A percentile compares a stretch with the other conserved stretches of the same genome.
phyloP scores from a whole-genome alignment of 2,797 vertebrate species.

The Parauchenoglanis punctatus region DNA sequence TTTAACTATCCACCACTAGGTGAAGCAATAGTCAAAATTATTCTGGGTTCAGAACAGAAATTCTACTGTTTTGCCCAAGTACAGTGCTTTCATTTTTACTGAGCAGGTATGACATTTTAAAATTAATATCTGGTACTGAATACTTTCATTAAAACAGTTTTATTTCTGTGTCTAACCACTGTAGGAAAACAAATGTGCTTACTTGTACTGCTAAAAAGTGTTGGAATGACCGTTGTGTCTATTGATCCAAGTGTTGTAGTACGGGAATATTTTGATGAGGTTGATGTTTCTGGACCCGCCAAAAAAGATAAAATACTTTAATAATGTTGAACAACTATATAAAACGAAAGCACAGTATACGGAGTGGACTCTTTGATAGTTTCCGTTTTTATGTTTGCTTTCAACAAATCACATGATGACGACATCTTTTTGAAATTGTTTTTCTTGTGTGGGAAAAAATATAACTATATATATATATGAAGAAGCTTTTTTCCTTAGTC shows the following conservation, averaged over 20 bases:
- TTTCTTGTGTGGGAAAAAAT: neutral
- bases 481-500: neutral
- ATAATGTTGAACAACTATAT: neutral
- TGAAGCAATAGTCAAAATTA: constrained; percentile 14
- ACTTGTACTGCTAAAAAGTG: constrained; percentile 58
- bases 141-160: neutral
- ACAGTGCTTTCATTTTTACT: neutral
- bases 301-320: neutral
- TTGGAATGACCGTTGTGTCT: constrained; percentile 9
- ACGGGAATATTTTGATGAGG: constrained; percentile 29
- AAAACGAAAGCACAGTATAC: too few species aligned
- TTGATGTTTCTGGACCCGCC: constrained; percentile 17
- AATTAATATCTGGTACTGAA: neutral
- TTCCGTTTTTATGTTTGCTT: too few species aligned
- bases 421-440: too few species aligned
- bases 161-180: neutral
- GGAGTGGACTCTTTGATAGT: too few species aligned
- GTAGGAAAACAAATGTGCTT: constrained; percentile 38
- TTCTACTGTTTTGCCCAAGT: neutral
- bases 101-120: neutral
- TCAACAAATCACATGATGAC: too few species aligned
- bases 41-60: too few species aligned
- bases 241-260: constrained; percentile 32
- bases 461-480: neutral
- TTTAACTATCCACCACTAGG: constrained; percentile 15